These are phyloP conservation scores for Heterocephalus glaber DNA, from an alignment of 2,113 vertebrate species.

Conservation along the genomic window DNA sequence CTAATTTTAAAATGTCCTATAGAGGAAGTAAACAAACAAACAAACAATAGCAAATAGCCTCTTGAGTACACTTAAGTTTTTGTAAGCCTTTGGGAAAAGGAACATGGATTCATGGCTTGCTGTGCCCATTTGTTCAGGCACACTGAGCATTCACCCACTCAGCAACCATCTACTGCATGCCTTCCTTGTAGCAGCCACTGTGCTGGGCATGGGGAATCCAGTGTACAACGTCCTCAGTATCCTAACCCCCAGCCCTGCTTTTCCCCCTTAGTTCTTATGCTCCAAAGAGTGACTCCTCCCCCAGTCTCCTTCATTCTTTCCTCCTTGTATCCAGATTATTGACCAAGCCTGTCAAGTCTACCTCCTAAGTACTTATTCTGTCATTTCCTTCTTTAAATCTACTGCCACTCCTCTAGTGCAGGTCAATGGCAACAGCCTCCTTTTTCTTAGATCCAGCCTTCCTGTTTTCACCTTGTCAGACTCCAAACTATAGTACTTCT, in stretches of 20 bases:
- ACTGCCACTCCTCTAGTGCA: background rate
- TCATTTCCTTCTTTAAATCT: background rate
- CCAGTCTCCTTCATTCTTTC: background rate
- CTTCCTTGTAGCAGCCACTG: background rate
- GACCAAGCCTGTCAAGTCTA: background rate
- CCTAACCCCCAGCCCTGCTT: background rate
- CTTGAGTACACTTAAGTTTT: background rate
- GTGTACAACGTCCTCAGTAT: rapidly evolving
- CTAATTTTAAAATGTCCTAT: background rate
- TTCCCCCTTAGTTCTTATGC: background rate
- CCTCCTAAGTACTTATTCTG: background rate
- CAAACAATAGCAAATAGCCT: background rate
- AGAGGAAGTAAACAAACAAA: background rate
- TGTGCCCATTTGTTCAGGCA: background rate
- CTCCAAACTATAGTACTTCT: background rate
- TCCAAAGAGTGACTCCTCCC: background rate
- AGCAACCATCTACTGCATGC: background rate
- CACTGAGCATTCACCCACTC: background rate
- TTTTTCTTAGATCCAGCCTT: background rate
- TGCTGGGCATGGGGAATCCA: background rate
- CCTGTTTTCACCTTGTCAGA: background rate
- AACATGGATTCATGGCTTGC: background rate
- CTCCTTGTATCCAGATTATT: background rate
- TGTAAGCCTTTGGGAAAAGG: background rate
- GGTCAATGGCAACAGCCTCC: background rate